phyloP scores from a whole-genome alignment of 1,140 invertebrate species.

The Andricus grossulariae region DNA sequence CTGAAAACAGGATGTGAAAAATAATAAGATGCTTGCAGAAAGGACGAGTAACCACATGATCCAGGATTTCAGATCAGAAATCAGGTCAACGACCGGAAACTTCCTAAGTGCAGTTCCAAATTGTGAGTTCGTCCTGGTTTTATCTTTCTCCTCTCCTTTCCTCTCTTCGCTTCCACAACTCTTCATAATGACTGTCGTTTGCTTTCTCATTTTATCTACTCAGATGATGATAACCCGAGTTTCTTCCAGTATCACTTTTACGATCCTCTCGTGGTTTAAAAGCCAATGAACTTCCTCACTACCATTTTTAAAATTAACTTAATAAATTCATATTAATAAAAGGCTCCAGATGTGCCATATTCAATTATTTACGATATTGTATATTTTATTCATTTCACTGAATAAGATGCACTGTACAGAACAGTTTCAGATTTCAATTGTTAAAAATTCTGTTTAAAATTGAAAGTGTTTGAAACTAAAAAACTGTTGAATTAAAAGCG shows the following conservation, averaged over 20 bases:
- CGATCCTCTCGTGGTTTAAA: background rate
- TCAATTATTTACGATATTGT: too few relatives aligned
- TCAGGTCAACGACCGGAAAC: background rate
- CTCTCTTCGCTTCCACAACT: background rate
- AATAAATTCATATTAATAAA: too few relatives aligned
- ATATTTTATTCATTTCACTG: too few relatives aligned
- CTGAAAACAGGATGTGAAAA: background rate
- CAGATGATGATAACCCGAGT: slow-evolving; percentile 13
- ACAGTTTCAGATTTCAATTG: too few relatives aligned
- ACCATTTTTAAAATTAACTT: slow-evolving; percentile 1
- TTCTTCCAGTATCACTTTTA: slow-evolving; percentile 20
- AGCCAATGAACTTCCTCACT: slow-evolving; percentile 2
- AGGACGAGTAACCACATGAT: background rate
- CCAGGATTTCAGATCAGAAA: background rate
- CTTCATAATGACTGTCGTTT: slow-evolving; percentile 22
- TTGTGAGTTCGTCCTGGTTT: background rate
- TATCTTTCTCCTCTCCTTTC: background rate
- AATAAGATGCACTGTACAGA: too few relatives aligned
- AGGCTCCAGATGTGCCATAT: background rate
- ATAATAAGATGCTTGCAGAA: background rate
- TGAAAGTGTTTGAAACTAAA: too few relatives aligned
- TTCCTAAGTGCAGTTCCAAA: background rate
- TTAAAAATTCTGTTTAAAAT: too few relatives aligned
- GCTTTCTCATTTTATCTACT: slow-evolving; percentile 23
- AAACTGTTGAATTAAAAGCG: too few relatives aligned